Percentiles rank a stretch among this genome's conserved stretches.
These are phyloP conservation scores for Lysandra coridon DNA, from an alignment of 2,888 invertebrate genomes.

Conservation along the genomic window DNA sequence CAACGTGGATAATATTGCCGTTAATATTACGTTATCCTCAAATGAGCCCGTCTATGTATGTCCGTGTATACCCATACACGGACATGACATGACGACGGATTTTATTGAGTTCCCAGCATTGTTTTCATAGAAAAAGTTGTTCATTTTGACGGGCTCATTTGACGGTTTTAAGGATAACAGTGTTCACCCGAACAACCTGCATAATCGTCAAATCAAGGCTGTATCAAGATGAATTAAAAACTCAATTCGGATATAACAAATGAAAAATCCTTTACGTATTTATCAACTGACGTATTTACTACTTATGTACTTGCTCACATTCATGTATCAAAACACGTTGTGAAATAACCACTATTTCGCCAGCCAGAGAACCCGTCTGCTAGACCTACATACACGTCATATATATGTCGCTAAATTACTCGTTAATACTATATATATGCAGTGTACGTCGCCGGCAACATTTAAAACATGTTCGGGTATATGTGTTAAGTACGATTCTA, in stretches of 20 bases:
- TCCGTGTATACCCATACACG: no score
- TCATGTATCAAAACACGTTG: background rate
- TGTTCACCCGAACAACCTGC: no score
- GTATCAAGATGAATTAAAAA: background rate
- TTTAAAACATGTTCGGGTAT: background rate
- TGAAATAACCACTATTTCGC: constrained; percentile 13
- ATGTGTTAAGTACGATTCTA: background rate
- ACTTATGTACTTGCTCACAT: background rate
- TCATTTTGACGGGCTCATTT: no score
- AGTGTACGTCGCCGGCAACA: background rate
- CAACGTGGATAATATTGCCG: no score
- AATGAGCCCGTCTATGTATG: no score
- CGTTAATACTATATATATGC: constrained; percentile 18
- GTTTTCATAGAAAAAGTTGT: no score
- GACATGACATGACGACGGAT: no score
- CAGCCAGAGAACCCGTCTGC: constrained; percentile 14
- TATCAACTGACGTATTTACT: background rate
- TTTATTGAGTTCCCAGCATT: no score
- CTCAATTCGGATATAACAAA: background rate
- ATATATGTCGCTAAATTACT: constrained; percentile 11
- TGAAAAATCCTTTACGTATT: background rate
- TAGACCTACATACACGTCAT: constrained; percentile 3
- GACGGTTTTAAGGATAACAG: no score
- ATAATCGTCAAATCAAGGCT: no score
- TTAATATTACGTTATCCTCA: no score